Conservation (phyloP, 2,888 invertebrate genomes). For the Cyaniris semiargus region DNA sequence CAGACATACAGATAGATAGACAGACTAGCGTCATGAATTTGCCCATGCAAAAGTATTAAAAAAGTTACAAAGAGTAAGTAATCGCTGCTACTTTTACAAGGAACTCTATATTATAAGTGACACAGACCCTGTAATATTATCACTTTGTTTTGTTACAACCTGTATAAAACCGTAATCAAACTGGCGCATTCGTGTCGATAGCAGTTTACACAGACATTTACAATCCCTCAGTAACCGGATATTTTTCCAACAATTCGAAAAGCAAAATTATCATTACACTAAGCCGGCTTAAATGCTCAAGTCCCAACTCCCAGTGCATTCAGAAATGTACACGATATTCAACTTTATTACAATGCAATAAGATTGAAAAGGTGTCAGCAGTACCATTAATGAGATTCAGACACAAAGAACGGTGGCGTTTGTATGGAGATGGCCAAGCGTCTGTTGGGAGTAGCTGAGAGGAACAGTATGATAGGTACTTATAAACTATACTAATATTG, state of each 20-base stretch:
- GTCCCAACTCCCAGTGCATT: not conserved
- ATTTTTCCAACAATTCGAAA: not conserved
- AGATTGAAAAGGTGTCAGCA: not conserved
- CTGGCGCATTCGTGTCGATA: too few relatives aligned
- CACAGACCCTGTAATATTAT: too few relatives aligned
- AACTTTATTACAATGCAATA: not conserved
- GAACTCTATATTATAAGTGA: too few relatives aligned
- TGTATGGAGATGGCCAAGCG: not conserved
- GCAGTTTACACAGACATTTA: not conserved
- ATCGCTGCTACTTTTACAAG: too few relatives aligned
- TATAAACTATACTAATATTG: too few relatives aligned
- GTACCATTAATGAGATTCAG: not conserved
- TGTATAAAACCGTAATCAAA: too few relatives aligned
- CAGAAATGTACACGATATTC: not conserved
- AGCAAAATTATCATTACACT: not conserved
- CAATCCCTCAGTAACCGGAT: not conserved
- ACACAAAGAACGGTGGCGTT: slow-evolving; percentile 1
- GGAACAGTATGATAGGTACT: not conserved
- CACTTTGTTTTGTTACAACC: too few relatives aligned
- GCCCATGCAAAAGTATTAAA: too few relatives aligned
- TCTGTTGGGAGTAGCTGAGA: not conserved
- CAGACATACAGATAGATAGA: too few relatives aligned
- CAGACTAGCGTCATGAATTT: too few relatives aligned
- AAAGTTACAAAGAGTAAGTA: too few relatives aligned
- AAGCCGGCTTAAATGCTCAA: not conserved